phyloP scores from a whole-genome alignment of 2,888 invertebrate genomes.

The Andrena marginata region DNA sequence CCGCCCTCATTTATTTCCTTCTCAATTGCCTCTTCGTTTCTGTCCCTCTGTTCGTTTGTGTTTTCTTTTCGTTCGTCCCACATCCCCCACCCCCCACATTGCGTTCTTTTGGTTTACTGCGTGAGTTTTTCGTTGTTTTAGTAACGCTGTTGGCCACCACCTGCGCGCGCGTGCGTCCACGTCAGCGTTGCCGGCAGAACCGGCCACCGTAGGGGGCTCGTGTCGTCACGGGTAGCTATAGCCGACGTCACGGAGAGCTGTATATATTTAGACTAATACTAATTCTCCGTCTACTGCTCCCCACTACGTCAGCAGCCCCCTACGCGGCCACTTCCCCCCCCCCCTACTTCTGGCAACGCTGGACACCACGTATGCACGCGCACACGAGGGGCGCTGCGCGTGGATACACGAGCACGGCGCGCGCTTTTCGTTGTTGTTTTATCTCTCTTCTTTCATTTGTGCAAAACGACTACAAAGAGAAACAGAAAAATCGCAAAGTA shows the following conservation, averaged over 20 bases:
- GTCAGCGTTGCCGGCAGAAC: no score
- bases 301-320: no score
- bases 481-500: no score
- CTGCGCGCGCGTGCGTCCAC: slow-evolving; percentile 22
- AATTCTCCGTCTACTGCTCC: no score
- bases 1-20: neutral
- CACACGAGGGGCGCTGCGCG: slow-evolving; percentile 1
- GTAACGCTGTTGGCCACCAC: slow-evolving; percentile 45
- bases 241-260: no score
- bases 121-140: slow-evolving; percentile 55
- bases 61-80: slow-evolving; percentile 6
- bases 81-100: neutral
- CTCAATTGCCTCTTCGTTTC: slow-evolving; percentile 29
- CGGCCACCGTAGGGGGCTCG: no score
- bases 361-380: neutral
- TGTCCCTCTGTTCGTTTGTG: slow-evolving; percentile 4
- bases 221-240: no score
- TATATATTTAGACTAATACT: no score
- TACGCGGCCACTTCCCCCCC: no score
- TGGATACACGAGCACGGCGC: slow-evolving; percentile 8
- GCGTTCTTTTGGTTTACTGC: slow-evolving; percentile 35
- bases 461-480: neutral
- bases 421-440: neutral
- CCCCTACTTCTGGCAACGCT: no score
- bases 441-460: slow-evolving; percentile 3